Evolutionary conservation across 2,113 vertebrate species (phyloP), one percentile per base, ranked within the genome.

Genomic region (Boulengeromyrus knoepffleri): DNA sequence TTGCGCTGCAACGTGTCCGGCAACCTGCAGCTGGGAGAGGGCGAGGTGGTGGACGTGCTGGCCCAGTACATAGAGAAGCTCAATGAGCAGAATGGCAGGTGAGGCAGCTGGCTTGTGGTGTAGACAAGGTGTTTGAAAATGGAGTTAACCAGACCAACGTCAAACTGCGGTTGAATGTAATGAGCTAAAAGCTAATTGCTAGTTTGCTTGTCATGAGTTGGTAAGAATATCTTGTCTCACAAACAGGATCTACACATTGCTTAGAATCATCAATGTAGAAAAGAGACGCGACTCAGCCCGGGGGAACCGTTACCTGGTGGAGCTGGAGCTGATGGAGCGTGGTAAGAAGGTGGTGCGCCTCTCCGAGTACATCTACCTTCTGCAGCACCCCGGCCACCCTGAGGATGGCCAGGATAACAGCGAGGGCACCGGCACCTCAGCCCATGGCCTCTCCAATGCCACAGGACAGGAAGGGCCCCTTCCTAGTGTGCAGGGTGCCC

Each of bases 11-110:
- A 99, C 0, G 98, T 99, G 85, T 99, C 98, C 0, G 99, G 99
- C 3, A 99, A 99, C 94, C 96, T 99, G 85, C 99, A 99, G 96
- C 97, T 99, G 93, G 93, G 95, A 0, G 98, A 99, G 95, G 95
- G 97, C 0, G 99, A 99, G 94, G 98, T 98, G 0, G 98, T 99
- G 88, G 98, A 99, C 0, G 97, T 99, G 90, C 96, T 98, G 91
- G 98, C 98, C 0, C 98, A 99, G 95, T 99, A 99, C 95, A 99
- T 99, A 98, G 98, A 99, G 95, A 97, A 96, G 89, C 98, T 99
- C 50, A 98, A 99, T 0, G 95, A 97, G 39, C 98, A 93, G 93
- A 98, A 98, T 0, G 96, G 97, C 90, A 98, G 98, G 99, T 99
- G 91, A 92, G 95, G 42, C 42, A 17, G 2, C 19, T 85, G 56